Percentiles rank a stretch among this genome's conserved stretches.
Evolutionary conservation across 2,797 vertebrate species (phyloP).

Genomic region (Pogonophryne albipinna): DNA sequence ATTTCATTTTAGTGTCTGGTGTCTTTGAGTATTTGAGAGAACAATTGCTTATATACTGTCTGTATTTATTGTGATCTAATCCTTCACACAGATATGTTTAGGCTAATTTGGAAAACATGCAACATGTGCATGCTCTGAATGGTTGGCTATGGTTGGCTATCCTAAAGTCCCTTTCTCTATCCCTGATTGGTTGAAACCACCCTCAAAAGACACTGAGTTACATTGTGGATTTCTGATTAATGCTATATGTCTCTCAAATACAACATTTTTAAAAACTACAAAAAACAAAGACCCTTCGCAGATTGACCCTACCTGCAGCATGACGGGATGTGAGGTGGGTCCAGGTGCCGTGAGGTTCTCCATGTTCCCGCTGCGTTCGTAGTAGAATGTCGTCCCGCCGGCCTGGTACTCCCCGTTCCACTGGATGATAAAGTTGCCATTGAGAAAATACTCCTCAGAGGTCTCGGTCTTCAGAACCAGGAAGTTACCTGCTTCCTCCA

Average conservation of each 20-base stretch:
- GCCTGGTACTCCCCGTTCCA: conserved; percentile 97
- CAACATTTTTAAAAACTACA: background rate
- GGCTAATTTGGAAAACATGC: background rate
- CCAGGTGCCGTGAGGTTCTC: conserved; percentile 95
- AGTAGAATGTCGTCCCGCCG: conserved; percentile 92
- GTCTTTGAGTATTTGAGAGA: conserved; percentile 5
- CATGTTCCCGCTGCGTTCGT: conserved; percentile 92
- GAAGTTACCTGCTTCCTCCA: conserved; percentile 94
- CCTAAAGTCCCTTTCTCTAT: background rate
- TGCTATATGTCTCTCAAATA: background rate
- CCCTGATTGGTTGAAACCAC: background rate
- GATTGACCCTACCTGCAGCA: conserved; percentile 91
- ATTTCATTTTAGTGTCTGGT: background rate
- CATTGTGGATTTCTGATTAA: background rate
- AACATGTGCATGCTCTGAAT: background rate
- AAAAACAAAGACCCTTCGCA: background rate
- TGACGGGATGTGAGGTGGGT: conserved; percentile 91
- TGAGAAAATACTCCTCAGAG: conserved; percentile 93
- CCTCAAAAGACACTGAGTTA: background rate
- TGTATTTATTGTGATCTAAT: background rate
- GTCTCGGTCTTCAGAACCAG: conserved; percentile 90
- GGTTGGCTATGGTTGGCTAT: background rate
- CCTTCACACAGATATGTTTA: background rate
- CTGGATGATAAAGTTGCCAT: conserved; percentile 97
- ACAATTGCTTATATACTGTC: background rate